These are phyloP conservation scores for Passer domesticus DNA, from an alignment of 2,113 vertebrate genomes.

Conservation along the genomic window DNA sequence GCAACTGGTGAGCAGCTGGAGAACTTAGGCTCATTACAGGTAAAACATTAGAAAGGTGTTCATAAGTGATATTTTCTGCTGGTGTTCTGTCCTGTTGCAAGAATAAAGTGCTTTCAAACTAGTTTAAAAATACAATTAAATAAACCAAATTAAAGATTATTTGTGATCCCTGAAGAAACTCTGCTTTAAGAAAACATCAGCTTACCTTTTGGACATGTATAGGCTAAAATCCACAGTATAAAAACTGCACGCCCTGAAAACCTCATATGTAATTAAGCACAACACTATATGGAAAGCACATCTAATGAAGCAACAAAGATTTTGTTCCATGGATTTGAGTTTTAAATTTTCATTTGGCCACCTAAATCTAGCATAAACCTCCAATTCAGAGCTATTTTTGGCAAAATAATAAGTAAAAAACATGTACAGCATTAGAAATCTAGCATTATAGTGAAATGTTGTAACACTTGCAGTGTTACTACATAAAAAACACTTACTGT, in stretches of 20 bases:
- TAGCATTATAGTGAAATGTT: background rate
- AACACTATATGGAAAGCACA: background rate
- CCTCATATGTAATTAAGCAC: background rate
- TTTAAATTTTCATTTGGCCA: background rate
- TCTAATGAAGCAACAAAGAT: background rate
- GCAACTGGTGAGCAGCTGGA: background rate
- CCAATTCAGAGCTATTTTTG: background rate
- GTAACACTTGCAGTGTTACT: background rate
- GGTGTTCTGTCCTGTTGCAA: background rate
- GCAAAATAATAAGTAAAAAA: background rate
- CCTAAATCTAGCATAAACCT: fast-evolving
- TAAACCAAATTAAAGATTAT: background rate
- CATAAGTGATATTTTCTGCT: background rate
- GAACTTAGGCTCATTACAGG: background rate
- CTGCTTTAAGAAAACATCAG: background rate
- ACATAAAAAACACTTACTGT: background rate
- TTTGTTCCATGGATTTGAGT: background rate
- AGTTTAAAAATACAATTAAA: background rate
- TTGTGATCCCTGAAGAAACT: background rate
- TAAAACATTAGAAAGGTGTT: background rate
- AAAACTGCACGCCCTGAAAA: background rate
- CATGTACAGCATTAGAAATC: fast-evolving
- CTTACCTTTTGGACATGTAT: background rate
- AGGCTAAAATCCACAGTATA: background rate
- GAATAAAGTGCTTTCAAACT: background rate